These are phyloP conservation scores for Lycophotia porphyrea DNA, from an alignment of 2,888 invertebrate species.

Conservation along the genomic window DNA sequence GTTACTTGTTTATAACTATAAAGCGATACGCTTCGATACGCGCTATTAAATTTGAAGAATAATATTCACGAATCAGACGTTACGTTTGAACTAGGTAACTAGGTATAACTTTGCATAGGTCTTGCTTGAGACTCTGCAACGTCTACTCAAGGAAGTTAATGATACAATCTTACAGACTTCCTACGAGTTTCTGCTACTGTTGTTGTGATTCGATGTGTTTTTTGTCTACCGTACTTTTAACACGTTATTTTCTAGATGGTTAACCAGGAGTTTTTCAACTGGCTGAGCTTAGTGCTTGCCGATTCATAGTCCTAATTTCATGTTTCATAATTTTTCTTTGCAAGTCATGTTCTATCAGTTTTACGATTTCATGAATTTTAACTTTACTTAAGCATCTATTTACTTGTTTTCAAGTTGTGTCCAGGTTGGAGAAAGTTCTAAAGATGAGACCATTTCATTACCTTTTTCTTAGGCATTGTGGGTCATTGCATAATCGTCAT, in stretches of 20 bases:
- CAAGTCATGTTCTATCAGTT: not conserved
- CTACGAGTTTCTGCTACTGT: not conserved
- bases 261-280: not conserved
- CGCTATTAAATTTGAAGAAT: conserved; percentile 7
- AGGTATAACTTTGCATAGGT: not conserved
- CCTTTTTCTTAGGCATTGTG: not conserved
- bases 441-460: not conserved
- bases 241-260: not conserved
- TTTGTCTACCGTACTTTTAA: not conserved
- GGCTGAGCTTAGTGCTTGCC: not conserved
- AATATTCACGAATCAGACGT: not conserved
- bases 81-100: not conserved
- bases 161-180: not conserved
- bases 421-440: not conserved
- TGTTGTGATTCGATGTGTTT: not conserved
- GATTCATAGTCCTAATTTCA: not conserved
- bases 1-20: conserved; percentile 31
- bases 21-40: conserved; percentile 27
- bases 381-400: not conserved
- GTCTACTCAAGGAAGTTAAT: not conserved
- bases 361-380: not conserved
- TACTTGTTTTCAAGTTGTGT: not conserved
- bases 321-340: not conserved
- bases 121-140: not conserved
- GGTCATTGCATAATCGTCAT: not conserved